A percentile compares a stretch with the other conserved stretches of the same genome.
phyloP scores from a whole-genome alignment of 2,888 invertebrate genomes.

The Drosophila suboccidentalis region DNA sequence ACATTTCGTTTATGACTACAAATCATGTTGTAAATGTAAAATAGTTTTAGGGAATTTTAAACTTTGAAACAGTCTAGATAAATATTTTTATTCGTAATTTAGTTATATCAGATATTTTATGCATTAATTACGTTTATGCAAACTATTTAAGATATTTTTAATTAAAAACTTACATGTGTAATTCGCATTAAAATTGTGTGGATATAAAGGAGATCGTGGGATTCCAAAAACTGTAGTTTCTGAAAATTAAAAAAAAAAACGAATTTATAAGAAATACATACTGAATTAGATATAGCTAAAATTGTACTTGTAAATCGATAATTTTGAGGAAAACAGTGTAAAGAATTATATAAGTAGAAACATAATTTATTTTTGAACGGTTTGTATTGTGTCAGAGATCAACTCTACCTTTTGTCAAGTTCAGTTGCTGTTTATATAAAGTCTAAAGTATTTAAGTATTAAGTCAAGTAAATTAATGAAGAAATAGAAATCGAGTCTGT shows the following conservation, averaged over 20 bases:
- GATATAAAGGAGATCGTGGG: conserved; percentile 45
- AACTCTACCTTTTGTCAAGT: neutral
- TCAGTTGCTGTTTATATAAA: neutral
- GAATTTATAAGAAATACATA: neutral
- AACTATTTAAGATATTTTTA: no score
- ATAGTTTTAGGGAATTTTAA: no score
- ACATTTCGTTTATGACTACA: no score
- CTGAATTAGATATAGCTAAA: no score
- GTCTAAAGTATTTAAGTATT: neutral
- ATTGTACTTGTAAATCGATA: no score
- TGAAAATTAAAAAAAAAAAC: conserved; percentile 23
- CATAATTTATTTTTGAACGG: neutral
- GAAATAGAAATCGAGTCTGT: neutral
- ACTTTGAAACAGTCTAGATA: no score
- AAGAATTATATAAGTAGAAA: no score
- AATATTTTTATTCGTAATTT: no score
- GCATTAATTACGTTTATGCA: no score
- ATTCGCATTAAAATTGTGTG: conserved; percentile 61
- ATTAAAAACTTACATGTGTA: conserved; percentile 64
- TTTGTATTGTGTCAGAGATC: neutral
- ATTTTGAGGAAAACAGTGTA: no score
- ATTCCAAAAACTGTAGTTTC: conserved; percentile 50
- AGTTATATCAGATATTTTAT: no score
- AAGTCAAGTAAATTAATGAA: neutral
- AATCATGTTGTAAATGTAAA: no score